phyloP scores from a whole-genome alignment of 2,113 vertebrate species.

The Ochotona princeps region DNA sequence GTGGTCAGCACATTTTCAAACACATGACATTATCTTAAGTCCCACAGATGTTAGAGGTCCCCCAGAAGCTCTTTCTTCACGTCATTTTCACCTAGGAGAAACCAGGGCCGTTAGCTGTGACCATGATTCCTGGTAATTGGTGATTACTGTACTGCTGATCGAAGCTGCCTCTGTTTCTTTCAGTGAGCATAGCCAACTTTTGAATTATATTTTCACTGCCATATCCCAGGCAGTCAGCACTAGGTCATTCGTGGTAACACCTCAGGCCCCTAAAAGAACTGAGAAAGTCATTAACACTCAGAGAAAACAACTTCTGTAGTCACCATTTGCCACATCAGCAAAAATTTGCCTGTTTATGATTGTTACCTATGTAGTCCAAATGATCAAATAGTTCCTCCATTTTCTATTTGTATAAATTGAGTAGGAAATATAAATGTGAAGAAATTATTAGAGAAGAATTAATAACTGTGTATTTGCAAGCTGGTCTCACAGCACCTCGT shows the following conservation, averaged over 20 bases:
- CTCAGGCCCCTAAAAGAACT: not conserved
- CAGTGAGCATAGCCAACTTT: not conserved
- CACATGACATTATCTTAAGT: not conserved
- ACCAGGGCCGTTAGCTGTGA: not conserved
- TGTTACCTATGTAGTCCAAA: constrained; percentile 36
- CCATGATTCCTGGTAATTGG: not conserved
- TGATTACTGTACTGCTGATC: not conserved
- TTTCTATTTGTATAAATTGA: not conserved
- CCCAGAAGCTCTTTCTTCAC: not conserved
- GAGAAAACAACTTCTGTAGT: constrained; percentile 19
- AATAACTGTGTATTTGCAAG: not conserved
- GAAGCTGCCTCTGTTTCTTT: not conserved
- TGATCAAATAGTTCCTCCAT: constrained; percentile 7
- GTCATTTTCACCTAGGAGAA: not conserved
- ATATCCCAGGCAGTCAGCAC: not conserved
- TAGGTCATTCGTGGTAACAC: no score
- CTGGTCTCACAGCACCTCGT: not conserved
- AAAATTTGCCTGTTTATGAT: constrained; percentile 46
- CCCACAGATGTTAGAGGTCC: not conserved
- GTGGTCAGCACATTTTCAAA: not conserved
- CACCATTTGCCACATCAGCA: not conserved
- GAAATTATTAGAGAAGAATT: not conserved
- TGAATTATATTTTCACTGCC: fast-evolving
- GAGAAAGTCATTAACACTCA: constrained; percentile 57
- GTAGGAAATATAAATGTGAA: not conserved